Evolutionary conservation across 2,797 vertebrate genomes (phyloP).

Genomic region (Sciurus carolinensis): DNA sequence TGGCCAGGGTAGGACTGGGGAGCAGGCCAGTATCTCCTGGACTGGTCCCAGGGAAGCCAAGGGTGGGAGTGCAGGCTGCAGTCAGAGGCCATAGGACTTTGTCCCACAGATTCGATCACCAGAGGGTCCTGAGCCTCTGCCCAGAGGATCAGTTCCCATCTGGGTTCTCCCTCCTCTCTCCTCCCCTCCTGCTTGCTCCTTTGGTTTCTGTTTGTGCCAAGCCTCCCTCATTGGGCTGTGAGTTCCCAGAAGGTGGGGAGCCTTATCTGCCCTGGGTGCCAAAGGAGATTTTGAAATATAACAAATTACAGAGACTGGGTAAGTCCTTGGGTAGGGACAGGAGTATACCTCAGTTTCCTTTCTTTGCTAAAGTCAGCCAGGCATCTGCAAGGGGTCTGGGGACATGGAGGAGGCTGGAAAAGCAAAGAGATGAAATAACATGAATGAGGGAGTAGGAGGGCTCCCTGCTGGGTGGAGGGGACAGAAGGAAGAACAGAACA

Average conservation of each 20-base stretch:
- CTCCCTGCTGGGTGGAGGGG: not conserved
- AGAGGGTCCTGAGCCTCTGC: no score
- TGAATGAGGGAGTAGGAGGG: not conserved
- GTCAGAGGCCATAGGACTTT: not conserved
- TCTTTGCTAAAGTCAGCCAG: not conserved
- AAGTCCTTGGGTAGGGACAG: not conserved
- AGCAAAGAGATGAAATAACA: not conserved
- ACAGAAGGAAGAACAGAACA: not conserved
- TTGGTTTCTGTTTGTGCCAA: not conserved
- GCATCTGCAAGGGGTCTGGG: not conserved
- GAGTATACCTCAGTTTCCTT: not conserved
- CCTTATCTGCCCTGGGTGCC: not conserved
- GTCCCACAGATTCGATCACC: not conserved
- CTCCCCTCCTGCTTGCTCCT: not conserved
- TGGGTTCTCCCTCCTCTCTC: not conserved
- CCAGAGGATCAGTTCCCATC: no score
- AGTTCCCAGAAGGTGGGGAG: not conserved
- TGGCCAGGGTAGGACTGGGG: fast-evolving
- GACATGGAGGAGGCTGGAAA: not conserved
- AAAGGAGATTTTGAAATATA: not conserved
- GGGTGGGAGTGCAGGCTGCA: not conserved
- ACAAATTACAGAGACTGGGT: not conserved
- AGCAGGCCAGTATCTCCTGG: not conserved
- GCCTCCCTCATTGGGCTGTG: not conserved
- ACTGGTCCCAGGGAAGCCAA: not conserved